A percentile compares a stretch with the other conserved stretches of the same genome.
Conservation (phyloP, 2,888 invertebrate species). For the Lepas anatifera region DNA sequence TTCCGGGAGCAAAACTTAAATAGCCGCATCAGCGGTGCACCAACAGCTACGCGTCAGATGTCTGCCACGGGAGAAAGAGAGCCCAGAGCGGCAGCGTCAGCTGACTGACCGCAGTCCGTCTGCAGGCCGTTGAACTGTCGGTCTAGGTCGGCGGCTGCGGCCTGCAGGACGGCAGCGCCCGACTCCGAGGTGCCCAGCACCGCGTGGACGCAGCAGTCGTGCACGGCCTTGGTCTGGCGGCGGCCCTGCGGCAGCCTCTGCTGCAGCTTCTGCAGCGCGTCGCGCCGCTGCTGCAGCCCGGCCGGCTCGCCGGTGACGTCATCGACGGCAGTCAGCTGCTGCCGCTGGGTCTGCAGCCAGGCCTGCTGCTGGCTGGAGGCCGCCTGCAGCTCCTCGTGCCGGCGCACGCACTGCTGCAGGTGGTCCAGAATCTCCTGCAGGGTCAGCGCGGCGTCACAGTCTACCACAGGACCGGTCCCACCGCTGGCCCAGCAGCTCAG, state of each 20-base stretch:
- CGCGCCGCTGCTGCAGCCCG: slow-evolving; percentile 47
- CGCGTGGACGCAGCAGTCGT: slow-evolving; percentile 42
- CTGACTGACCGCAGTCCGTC: too few relatives aligned
- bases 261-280: slow-evolving; percentile 41
- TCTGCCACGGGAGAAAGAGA: too few relatives aligned
- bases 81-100: too few relatives aligned
- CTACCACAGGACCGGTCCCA: too few relatives aligned
- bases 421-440: slow-evolving; percentile 58
- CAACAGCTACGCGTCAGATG: too few relatives aligned
- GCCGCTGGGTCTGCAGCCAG: slow-evolving; percentile 67
- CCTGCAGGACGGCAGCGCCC: slow-evolving; percentile 57
- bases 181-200: slow-evolving; percentile 58
- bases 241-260: slow-evolving; percentile 40
- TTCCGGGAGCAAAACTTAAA: too few relatives aligned
- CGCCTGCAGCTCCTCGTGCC: slow-evolving; percentile 66
- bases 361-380: slow-evolving; percentile 62
- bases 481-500: too few relatives aligned
- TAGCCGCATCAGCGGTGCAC: too few relatives aligned
- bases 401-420: slow-evolving; percentile 71
- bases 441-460: neutral
- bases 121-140: too few relatives aligned
- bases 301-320: slow-evolving; percentile 72
- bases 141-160: too few relatives aligned
- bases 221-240: slow-evolving; percentile 50
- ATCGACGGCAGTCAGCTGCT: slow-evolving; percentile 65